Base-by-base conservation (phyloP, 92 coral and sea anemone species). In the Porites lobata region DNA sequence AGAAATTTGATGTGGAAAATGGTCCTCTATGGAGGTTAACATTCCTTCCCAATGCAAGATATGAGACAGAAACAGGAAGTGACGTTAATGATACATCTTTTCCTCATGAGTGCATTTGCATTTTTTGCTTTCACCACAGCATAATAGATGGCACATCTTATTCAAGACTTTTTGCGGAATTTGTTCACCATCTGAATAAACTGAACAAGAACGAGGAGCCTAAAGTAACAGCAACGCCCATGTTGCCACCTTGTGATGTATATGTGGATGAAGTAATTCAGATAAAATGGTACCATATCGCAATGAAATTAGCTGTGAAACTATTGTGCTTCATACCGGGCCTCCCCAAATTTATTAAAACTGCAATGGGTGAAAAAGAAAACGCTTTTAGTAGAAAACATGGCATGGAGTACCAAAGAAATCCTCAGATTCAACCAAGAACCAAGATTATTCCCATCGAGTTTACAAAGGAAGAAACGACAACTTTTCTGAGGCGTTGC, bases 371-470 rank as follows among this genome's bases (percentile, higher is more conserved):
- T 26, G 81, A 13, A 19, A 26, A 62, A 77, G 81, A 69, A 47
- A 77, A 77, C 62, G 24, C 7, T 47, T 77, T 77, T 26, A 61
- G 69, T 56, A 61, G 22, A 32, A 77, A 61, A 61, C 9, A 59
- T 59, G 81, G 69, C 1, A 68, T 76, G 67, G 69, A 76, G 50
- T 59, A 59, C 68, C 81, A 76, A 58, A n/a, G 81, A 77, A 26
- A 57, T 77, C 81, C 69, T 17, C 81, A 58, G 17, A 59, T 77
- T 14, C 32, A 77, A 13, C 81, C 54, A 58, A 58, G 67, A 32
- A 77, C 68, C 9, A 77, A 59, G 20, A 77, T 77, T 9, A 58
- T 77, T 77, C 81, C 81, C 47, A 20, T 77, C 12, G 81, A 77
- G 52, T 77, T 77, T 15, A 77, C 81, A 14, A 77, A 77, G 52